phyloP scores from a whole-genome alignment of 2,888 invertebrate genomes.

The Lycia hirtaria region DNA sequence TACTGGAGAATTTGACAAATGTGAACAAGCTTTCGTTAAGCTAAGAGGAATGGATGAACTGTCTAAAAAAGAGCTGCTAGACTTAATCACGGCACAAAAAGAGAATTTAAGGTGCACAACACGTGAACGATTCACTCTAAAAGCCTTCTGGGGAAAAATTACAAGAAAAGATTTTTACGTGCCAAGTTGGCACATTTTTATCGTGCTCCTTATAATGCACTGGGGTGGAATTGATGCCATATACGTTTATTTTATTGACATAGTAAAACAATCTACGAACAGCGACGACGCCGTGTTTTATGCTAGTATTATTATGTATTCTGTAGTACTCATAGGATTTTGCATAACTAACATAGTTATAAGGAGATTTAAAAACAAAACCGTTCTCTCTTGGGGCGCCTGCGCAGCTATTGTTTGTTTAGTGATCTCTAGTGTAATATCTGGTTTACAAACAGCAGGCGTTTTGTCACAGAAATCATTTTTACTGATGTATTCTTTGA shows the following conservation, averaged over 20 bases:
- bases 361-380: slow-evolving; percentile 5
- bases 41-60: slow-evolving; percentile 1
- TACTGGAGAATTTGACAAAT: slow-evolving; percentile 3
- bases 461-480: neutral
- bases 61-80: neutral
- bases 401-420: neutral
- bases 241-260: slow-evolving; percentile 9
- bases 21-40: slow-evolving; percentile 1
- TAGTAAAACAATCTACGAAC: neutral
- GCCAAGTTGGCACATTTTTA: slow-evolving; percentile 3
- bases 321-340: neutral
- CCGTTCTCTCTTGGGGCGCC: neutral
- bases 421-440: neutral
- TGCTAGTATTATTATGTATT: slow-evolving; percentile 2
- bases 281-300: neutral
- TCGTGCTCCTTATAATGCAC: neutral
- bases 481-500: neutral
- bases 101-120: neutral
- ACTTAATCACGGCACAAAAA: slow-evolving; percentile 2
- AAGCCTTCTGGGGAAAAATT: slow-evolving; percentile 1
- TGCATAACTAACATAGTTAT: neutral
- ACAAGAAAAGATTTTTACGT: slow-evolving; percentile 5
- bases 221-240: slow-evolving; percentile 11
- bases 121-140: neutral
- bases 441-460: neutral